These are phyloP conservation scores for Cyprinodon brontotheroides DNA, from an alignment of 2,113 vertebrate species.

Conservation along the genomic window DNA sequence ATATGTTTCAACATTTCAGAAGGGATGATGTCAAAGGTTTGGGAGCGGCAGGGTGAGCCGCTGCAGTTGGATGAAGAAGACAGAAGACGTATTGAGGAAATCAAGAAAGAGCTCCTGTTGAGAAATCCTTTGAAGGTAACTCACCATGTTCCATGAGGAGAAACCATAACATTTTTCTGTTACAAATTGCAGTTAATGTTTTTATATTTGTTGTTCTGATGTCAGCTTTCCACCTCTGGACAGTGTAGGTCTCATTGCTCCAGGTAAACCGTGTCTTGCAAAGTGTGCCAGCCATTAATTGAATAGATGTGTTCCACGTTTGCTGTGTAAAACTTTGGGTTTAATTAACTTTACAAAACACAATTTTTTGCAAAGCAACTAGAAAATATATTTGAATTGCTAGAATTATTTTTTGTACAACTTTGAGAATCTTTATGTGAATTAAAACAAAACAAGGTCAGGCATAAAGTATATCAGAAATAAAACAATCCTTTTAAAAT, in stretches of 20 bases:
- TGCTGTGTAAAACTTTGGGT: not conserved
- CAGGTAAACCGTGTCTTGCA: conserved; percentile 59
- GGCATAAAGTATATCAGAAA: too few species aligned
- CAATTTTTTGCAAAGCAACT: not conserved
- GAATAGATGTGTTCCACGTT: not conserved
- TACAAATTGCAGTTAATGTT: not conserved
- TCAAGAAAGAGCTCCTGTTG: conserved; percentile 84
- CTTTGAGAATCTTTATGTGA: too few species aligned
- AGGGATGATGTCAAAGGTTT: conserved; percentile 82
- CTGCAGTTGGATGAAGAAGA: conserved; percentile 81
- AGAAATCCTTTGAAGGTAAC: conserved; percentile 75
- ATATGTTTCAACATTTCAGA: conserved; percentile 68
- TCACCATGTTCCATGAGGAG: not conserved
- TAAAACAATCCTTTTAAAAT: too few species aligned
- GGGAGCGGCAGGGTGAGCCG: conserved; percentile 70
- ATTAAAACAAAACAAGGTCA: too few species aligned
- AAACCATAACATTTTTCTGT: not conserved
- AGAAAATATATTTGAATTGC: not conserved
- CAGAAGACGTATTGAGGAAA: conserved; percentile 81
- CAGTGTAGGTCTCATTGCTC: conserved; percentile 8
- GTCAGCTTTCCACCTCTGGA: conserved; percentile 25
- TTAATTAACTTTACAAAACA: not conserved
- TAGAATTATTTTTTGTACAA: not conserved
- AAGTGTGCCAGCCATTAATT: conserved; percentile 10
- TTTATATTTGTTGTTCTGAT: conserved; percentile 28